phyloP scores from a whole-genome alignment of 2,797 vertebrate genomes.

The Pseudochromis fuscus region DNA sequence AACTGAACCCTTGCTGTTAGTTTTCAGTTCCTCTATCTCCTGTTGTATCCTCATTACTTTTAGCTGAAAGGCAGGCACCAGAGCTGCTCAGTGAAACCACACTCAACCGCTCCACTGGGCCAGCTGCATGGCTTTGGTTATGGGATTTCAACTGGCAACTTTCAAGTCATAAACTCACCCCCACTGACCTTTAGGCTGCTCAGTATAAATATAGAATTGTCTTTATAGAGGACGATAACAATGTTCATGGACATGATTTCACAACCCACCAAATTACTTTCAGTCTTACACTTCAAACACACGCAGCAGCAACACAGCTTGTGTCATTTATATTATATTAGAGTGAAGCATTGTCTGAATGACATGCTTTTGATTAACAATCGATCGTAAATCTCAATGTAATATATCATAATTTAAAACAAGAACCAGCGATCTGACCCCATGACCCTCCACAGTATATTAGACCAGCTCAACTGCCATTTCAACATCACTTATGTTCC shows the following conservation, averaged over 20 bases:
- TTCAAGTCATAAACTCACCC: constrained; percentile 11
- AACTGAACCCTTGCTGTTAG: background rate
- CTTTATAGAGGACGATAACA: constrained; percentile 1
- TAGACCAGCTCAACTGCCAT: background rate
- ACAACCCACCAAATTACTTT: constrained; percentile 13
- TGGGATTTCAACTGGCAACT: constrained; percentile 14
- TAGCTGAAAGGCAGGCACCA: background rate
- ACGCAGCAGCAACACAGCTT: constrained; percentile 12
- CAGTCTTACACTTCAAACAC: constrained; percentile 11
- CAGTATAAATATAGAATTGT: background rate
- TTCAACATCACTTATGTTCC: background rate
- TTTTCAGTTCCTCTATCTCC: constrained; percentile 11
- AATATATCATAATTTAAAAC: background rate
- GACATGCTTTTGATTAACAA: constrained; percentile 26
- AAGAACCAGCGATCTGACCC: background rate
- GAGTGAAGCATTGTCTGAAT: background rate
- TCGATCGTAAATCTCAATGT: background rate
- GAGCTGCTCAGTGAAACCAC: constrained; percentile 39
- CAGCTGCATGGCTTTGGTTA: constrained; percentile 15
- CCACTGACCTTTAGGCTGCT: constrained; percentile 26
- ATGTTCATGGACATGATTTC: background rate
- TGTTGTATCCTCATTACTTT: constrained; percentile 20
- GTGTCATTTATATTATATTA: background rate
- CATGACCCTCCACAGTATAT: background rate
- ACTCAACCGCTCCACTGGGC: constrained; percentile 27